Evolutionary conservation across 2,888 invertebrate species (phyloP).

Genomic region (Amphipyra tragopoginis): DNA sequence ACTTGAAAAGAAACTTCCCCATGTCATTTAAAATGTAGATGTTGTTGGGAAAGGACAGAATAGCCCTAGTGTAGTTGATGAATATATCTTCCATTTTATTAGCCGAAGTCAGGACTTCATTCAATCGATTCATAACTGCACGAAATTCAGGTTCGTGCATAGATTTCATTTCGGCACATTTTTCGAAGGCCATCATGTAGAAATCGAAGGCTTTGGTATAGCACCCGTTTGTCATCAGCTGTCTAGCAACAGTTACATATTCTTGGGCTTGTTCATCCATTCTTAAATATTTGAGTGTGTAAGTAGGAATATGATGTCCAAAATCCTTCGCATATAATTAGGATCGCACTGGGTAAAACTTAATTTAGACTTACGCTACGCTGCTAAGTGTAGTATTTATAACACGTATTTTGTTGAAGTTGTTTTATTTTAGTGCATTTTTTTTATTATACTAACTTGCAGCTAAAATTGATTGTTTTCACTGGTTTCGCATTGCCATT

Average conservation of each 20-base stretch:
- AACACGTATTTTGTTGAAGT: neutral
- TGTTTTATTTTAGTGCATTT: no score
- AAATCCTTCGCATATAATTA: neutral
- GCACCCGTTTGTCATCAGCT: conserved; percentile 62
- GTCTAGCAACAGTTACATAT: conserved; percentile 69
- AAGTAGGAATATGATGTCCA: no score
- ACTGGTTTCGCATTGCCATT: no score
- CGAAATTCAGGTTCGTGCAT: conserved; percentile 74
- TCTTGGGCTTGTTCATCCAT: conserved; percentile 67
- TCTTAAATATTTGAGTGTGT: neutral
- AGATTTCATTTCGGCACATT: conserved; percentile 62
- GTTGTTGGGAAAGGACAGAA: conserved; percentile 72
- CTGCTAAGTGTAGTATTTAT: neutral
- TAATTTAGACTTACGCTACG: neutral
- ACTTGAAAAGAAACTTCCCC: conserved; percentile 85
- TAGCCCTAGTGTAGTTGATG: conserved; percentile 71
- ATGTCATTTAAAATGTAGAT: conserved; percentile 76
- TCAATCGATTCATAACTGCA: conserved; percentile 64
- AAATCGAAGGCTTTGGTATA: conserved; percentile 75
- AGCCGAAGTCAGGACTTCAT: conserved; percentile 62
- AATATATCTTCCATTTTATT: conserved; percentile 76
- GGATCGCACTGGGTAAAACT: no score
- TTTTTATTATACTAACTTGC: no score
- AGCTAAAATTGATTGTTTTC: no score
- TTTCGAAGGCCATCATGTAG: conserved; percentile 74